Evolutionary conservation across 2,797 vertebrate genomes (phyloP).

Genomic region (Choloepus didactylus): DNA sequence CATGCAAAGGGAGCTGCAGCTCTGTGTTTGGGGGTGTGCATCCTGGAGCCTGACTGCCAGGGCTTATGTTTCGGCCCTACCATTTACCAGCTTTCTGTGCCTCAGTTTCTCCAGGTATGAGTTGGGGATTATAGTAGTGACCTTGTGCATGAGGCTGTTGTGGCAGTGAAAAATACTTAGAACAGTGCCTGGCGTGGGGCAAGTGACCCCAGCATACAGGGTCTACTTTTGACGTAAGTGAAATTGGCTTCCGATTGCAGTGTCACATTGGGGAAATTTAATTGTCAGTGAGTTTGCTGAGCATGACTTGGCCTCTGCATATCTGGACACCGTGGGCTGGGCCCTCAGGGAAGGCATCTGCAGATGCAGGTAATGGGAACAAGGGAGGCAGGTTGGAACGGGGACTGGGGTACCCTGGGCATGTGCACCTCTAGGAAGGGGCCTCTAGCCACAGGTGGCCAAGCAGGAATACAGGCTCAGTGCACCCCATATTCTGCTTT

Average conservation of each 20-base stretch:
- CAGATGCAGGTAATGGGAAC: neutral
- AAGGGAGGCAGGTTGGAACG: neutral
- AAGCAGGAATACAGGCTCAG: neutral
- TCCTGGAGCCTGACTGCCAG: neutral
- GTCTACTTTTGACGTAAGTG: neutral
- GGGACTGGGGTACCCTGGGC: neutral
- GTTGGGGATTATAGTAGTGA: neutral
- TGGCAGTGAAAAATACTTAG: neutral
- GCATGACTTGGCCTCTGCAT: neutral
- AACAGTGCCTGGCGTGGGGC: neutral
- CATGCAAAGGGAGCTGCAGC: neutral
- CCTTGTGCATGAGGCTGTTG: neutral
- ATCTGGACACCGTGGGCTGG: neutral
- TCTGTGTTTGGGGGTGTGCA: neutral
- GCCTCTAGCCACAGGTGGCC: neutral
- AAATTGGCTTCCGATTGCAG: neutral
- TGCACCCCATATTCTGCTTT: neutral
- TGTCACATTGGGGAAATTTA: slow-evolving; percentile 15
- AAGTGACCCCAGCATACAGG: neutral
- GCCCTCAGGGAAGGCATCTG: neutral
- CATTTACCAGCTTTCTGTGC: slow-evolving; percentile 7
- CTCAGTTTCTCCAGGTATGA: neutral
- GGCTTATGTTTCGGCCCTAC: neutral
- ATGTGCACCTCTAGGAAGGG: neutral
- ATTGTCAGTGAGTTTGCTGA: neutral